A percentile compares a stretch with the other conserved stretches of the same genome.
Evolutionary conservation across 2,888 invertebrate genomes (phyloP).

Genomic region (Diplolepis rosae): DNA sequence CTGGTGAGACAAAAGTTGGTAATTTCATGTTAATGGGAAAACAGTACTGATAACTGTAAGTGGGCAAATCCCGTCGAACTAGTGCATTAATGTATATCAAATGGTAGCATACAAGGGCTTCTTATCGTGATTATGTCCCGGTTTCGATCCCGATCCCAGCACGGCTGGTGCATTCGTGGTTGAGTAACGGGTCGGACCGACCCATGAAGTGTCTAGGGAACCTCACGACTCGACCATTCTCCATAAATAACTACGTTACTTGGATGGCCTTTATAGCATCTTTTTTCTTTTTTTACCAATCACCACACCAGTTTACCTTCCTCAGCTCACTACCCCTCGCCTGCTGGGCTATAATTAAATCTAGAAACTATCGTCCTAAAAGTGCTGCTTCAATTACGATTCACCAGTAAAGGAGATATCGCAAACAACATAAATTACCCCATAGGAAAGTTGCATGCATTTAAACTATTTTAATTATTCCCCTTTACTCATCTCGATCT

Average conservation of each 20-base stretch:
- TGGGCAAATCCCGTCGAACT: conserved; percentile 52
- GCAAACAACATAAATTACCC: neutral
- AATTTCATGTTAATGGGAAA: conserved; percentile 40
- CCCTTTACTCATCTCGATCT: neutral
- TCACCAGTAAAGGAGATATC: neutral
- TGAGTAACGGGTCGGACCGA: conserved; percentile 59
- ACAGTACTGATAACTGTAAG: conserved; percentile 59
- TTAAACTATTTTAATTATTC: neutral
- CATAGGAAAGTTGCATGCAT: neutral
- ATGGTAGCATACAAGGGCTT: conserved; percentile 48
- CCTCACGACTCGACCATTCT: conserved; percentile 52
- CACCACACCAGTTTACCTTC: conserved; percentile 16
- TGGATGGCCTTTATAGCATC: conserved; percentile 41
- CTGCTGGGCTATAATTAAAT: neutral
- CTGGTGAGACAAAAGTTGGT: neutral
- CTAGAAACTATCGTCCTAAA: neutral
- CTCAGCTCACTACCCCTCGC: conserved; percentile 2
- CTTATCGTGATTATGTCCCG: conserved; percentile 58
- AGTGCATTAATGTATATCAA: conserved; percentile 65
- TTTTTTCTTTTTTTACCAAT: conserved; percentile 31
- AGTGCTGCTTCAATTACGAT: conserved; percentile 1
- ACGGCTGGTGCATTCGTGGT: conserved; percentile 48
- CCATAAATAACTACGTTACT: conserved; percentile 56
- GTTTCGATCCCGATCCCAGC: conserved; percentile 50
- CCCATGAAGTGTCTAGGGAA: conserved; percentile 54